Conservation (phyloP, 2,113 vertebrate species). For the Chrysemys picta region DNA sequence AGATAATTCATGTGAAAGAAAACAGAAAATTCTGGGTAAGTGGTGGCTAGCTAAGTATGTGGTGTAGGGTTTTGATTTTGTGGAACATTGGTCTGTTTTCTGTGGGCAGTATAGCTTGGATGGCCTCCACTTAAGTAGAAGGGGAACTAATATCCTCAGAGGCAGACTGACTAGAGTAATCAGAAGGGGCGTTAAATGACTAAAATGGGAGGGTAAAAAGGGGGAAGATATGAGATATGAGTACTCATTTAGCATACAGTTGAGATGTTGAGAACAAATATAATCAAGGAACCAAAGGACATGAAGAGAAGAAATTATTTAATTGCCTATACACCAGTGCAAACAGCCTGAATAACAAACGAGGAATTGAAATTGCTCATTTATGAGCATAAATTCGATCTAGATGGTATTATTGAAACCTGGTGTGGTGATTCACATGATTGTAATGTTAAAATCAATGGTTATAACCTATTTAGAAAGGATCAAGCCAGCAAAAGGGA, state of each 20-base stretch:
- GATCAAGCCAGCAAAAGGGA: neutral
- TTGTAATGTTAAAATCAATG: neutral
- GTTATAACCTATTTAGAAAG: neutral
- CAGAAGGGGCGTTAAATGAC: neutral
- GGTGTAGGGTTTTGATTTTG: neutral
- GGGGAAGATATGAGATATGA: neutral
- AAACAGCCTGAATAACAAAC: neutral
- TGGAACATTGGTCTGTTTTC: neutral
- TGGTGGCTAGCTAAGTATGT: neutral
- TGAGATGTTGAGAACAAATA: neutral
- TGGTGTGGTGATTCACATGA: neutral
- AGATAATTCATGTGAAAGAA: neutral
- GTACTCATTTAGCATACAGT: neutral
- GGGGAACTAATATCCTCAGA: neutral
- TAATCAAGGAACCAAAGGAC: neutral
- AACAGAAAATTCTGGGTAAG: neutral
- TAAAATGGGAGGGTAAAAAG: neutral
- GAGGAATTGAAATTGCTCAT: neutral
- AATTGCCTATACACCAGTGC: neutral
- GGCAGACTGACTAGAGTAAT: neutral
- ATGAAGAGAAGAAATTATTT: neutral
- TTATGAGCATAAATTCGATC: neutral
- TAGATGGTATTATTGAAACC: neutral
- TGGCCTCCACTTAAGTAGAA: neutral
- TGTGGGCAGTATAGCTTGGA: neutral